phyloP scores from a whole-genome alignment of 2,888 invertebrate genomes.

The Gisinianus flammeolus region DNA sequence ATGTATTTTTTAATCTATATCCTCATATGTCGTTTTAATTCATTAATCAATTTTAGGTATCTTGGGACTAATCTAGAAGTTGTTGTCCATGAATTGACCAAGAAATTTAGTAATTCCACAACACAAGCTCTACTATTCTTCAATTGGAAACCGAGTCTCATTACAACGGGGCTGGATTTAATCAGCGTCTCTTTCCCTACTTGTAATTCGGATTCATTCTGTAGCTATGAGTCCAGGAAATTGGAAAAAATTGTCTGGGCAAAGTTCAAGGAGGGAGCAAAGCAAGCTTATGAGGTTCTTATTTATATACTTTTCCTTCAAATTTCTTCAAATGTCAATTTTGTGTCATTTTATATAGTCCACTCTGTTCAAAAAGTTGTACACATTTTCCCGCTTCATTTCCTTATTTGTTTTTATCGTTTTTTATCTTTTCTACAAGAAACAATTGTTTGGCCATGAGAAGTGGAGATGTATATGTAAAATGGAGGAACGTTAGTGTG shows the following conservation, averaged over 20 bases:
- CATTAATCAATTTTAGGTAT: conserved; percentile 14
- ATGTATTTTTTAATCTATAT: not conserved
- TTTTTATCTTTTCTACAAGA: not conserved
- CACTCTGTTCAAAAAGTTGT: not conserved
- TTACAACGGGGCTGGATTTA: conserved; percentile 60
- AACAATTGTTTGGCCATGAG: not conserved
- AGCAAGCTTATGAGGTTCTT: conserved; percentile 64
- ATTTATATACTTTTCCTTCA: not conserved
- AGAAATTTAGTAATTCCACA: conserved; percentile 42
- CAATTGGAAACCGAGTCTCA: conserved; percentile 70
- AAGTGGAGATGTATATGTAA: too few species aligned
- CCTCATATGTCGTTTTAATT: not conserved
- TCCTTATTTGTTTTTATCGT: not conserved
- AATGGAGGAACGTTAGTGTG: too few species aligned
- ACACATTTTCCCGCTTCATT: not conserved
- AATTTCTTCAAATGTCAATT: not conserved
- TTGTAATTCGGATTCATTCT: conserved; percentile 67
- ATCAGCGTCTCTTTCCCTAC: conserved; percentile 69
- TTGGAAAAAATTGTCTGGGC: conserved; percentile 73
- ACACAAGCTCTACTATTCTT: conserved; percentile 65
- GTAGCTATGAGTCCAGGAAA: conserved; percentile 73
- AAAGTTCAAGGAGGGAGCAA: conserved; percentile 66
- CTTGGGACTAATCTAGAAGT: conserved; percentile 67
- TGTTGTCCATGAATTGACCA: conserved; percentile 59
- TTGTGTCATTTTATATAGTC: not conserved